Evolutionary conservation across 2,888 invertebrate genomes (phyloP), one percentile per base, ranked within the genome.

Genomic region (Lepas anatifera): DNA sequence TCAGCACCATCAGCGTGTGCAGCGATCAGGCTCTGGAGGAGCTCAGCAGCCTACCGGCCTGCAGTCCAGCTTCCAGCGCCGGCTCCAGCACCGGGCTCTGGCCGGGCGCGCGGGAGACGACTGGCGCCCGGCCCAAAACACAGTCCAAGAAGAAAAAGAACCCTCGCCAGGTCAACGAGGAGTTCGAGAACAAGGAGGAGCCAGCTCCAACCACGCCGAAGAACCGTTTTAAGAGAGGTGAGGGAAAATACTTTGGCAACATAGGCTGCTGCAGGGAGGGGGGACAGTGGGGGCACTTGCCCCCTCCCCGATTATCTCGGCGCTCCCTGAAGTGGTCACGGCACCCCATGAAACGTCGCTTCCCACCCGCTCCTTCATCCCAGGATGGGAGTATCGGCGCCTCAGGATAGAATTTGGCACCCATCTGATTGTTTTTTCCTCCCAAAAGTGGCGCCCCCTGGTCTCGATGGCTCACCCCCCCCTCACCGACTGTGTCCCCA

Each of bases 1-100:
- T 58, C 58, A 58, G 58, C 58, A 58, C 58, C 18, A 58, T 58
- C 58, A 58, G 58, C 32, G 58, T 58, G 3, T 58, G 58, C 58
- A 58, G 58, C 32, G 58, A 58, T 3, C 58, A 58, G 18, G 58
- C 58, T 18, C 32, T 58, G 58, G 58, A 58, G 32, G 58, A 58
- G 18, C 18, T 58, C 6, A 29, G 32, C 16, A 32, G 29, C 32
- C 22, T 32, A 1, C 58, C 29, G 18, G 32, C 11, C 7, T 32
- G 32, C 11, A 10, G 41, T 16, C 58, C 29, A 7, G 32, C 11
- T 18, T 32, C 58, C 11, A 10, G 41, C 41, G 10, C 41, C 10
- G 16, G 41, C 41, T 41, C 58, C 6, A 32, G 58, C 11, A 6
- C 58, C 2, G 58, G 58, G 6, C 58, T 58, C 18, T 58, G 58